Evolutionary conservation across 2,888 invertebrate genomes (phyloP).

Genomic region (Drosophila setosimentum): DNA sequence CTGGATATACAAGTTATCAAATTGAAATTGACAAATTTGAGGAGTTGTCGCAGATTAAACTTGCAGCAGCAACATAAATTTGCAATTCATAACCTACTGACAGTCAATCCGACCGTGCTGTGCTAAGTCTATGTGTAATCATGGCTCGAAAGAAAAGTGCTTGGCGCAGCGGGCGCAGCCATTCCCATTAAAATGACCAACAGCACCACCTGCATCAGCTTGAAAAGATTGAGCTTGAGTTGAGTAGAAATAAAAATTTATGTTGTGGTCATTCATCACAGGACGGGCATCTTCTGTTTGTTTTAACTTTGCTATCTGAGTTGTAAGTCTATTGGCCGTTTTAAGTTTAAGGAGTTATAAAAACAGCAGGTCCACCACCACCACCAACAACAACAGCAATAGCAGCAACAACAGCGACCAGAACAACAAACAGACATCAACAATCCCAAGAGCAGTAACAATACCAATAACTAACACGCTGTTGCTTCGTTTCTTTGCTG

Average conservation of each 20-base stretch:
- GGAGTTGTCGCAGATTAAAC: conserved; percentile 22
- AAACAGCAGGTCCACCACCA: not conserved
- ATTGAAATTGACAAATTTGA: conserved; percentile 26
- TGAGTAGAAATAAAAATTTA: conserved; percentile 75
- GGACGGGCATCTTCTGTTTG: conserved; percentile 51
- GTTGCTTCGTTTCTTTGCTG: conserved; percentile 28
- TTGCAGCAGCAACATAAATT: conserved; percentile 25
- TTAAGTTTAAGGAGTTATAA: conserved; percentile 53
- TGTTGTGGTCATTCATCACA: conserved; percentile 76
- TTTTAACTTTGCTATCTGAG: conserved; percentile 49
- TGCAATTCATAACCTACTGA: conserved; percentile 35
- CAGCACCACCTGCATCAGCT: conserved; percentile 24
- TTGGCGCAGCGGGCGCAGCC: conserved; percentile 35
- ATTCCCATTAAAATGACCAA: conserved; percentile 70
- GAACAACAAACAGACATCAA: conserved; percentile 37
- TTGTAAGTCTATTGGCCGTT: conserved; percentile 52
- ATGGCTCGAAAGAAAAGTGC: conserved; percentile 48
- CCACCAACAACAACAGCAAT: conserved; percentile 49
- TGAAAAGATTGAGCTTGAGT: conserved; percentile 62
- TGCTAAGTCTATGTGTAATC: conserved; percentile 27
- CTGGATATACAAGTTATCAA: conserved; percentile 15
- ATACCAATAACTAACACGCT: conserved; percentile 60
- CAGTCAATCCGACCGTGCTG: conserved; percentile 3
- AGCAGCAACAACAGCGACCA: conserved; percentile 31
- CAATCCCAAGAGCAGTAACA: conserved; percentile 40